Evolutionary conservation across 2,113 vertebrate species (phyloP).

Genomic region (Penelope pileata): DNA sequence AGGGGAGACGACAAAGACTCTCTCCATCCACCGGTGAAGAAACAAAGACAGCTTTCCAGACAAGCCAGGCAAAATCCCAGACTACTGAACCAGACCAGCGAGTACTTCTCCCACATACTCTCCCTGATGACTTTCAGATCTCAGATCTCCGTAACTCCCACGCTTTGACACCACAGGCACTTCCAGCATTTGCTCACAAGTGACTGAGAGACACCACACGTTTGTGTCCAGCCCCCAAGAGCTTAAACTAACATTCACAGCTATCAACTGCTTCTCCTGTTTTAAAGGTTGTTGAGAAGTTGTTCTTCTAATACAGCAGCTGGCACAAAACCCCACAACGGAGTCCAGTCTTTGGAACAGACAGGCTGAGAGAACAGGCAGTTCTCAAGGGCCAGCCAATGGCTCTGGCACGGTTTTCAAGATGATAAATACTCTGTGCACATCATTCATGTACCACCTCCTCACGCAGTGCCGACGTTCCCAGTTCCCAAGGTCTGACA

Average conservation of each 20-base stretch:
- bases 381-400: not conserved
- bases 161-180: not conserved
- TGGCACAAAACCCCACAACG: not conserved
- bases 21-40: not conserved
- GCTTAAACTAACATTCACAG: not conserved
- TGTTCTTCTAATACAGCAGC: not conserved
- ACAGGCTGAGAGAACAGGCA: not conserved
- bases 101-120: not conserved
- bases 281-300: not conserved
- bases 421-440: not conserved
- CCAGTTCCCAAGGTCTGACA: not conserved
- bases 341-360: not conserved
- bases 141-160: not conserved
- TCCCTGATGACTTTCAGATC: not conserved
- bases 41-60: not conserved
- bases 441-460: not conserved
- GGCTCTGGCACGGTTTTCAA: not conserved
- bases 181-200: not conserved
- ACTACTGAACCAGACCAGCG: not conserved
- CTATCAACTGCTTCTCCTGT: not conserved
- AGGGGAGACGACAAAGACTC: not conserved
- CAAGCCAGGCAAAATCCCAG: not conserved
- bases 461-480: rapidly evolving
- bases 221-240: not conserved
- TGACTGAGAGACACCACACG: not conserved